These are phyloP conservation scores for Channallabes apus DNA, from an alignment of 2,797 vertebrate genomes.

Conservation along the genomic window DNA sequence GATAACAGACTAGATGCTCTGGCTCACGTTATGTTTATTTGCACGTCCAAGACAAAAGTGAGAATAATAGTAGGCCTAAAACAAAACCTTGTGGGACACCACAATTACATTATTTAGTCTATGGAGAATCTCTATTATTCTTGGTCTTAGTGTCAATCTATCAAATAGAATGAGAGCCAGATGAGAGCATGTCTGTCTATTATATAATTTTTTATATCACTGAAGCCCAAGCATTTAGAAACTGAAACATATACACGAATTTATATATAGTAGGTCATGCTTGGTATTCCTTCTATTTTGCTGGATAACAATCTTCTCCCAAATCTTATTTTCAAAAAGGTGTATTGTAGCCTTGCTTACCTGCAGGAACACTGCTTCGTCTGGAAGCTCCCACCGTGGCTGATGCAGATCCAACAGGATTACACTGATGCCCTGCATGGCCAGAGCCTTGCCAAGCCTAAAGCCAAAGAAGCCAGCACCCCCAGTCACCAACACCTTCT, in stretches of 20 bases:
- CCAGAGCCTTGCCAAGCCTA: conserved; percentile 81
- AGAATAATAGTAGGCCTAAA: not conserved
- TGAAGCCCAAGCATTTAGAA: not conserved
- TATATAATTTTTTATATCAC: no score
- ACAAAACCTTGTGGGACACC: not conserved
- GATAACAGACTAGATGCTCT: not conserved
- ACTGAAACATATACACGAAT: not conserved
- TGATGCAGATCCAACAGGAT: conserved; percentile 81
- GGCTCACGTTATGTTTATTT: not conserved
- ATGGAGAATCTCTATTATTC: not conserved
- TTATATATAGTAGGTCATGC: not conserved
- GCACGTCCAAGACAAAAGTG: not conserved
- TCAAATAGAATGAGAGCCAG: not conserved
- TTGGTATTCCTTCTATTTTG: not conserved
- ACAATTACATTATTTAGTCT: not conserved
- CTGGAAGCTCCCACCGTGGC: conserved; percentile 77
- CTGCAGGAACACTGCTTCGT: conserved; percentile 80
- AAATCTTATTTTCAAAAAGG: not conserved
- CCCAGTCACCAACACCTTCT: conserved; percentile 85
- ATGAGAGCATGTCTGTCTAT: not conserved
- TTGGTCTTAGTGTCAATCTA: not conserved
- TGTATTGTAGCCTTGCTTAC: conserved; percentile 61
- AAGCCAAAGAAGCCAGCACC: conserved; percentile 91
- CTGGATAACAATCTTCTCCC: not conserved
- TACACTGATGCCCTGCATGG: conserved; percentile 75